Percentiles rank a stretch among this genome's conserved stretches.
phyloP scores from a whole-genome alignment of 2,113 vertebrate genomes.

The Athene noctua region DNA sequence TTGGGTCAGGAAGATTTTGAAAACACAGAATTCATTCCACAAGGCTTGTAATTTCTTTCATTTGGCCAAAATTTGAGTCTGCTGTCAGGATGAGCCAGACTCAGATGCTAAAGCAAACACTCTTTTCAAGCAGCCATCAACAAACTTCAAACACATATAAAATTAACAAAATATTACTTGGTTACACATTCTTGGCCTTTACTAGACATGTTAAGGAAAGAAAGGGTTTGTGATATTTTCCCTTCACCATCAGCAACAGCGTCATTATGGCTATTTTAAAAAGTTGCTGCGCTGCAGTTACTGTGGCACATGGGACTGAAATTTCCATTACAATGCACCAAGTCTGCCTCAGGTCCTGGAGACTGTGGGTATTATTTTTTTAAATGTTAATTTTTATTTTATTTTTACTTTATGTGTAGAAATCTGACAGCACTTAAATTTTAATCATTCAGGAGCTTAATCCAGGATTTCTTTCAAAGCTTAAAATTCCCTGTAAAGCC shows the following conservation, averaged over 20 bases:
- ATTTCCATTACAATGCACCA: slow-evolving; percentile 62
- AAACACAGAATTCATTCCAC: neutral
- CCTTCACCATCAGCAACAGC: neutral
- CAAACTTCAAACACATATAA: neutral
- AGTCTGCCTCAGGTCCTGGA: slow-evolving; percentile 16
- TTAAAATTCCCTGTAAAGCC: slow-evolving; percentile 42
- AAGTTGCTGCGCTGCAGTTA: slow-evolving; percentile 15
- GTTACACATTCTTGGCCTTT: neutral
- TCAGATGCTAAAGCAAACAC: neutral
- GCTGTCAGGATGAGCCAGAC: neutral
- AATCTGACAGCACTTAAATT: slow-evolving; percentile 56
- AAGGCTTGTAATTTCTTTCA: neutral
- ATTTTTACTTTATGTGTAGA: slow-evolving; percentile 54
- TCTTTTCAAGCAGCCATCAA: neutral
- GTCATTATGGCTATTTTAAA: slow-evolving; percentile 47
- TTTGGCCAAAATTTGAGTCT: neutral
- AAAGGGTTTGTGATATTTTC: slow-evolving; percentile 5
- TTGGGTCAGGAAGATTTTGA: neutral
- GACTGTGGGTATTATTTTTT: slow-evolving; percentile 59
- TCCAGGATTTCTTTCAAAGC: slow-evolving; percentile 55
- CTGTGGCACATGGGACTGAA: slow-evolving; percentile 49
- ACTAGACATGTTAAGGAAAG: neutral
- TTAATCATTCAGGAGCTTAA: slow-evolving; percentile 59
- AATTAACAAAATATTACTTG: slow-evolving; percentile 10
- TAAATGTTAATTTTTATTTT: slow-evolving; percentile 68